Base-by-base conservation (phyloP, 1,140 invertebrate species). In the Drosophila mayri region DNA sequence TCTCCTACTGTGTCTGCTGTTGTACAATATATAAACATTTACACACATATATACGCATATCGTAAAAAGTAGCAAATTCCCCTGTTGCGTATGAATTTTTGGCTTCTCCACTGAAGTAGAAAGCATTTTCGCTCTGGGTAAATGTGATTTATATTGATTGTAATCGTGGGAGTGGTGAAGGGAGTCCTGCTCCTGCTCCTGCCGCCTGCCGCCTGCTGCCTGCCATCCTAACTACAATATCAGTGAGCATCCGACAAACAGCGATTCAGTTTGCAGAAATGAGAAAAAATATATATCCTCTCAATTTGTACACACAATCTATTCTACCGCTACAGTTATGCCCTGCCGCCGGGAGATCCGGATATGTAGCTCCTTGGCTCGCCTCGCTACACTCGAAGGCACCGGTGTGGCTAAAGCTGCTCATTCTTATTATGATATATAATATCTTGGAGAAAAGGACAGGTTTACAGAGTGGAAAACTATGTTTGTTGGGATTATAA, bases 131-230 rank as follows among this genome's bases (percentile, higher is more conserved):
- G 85, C 85, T 90, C 83, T 90, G 85, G 85, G 85, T 90, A 90
- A 90, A 90, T 90, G 85, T 90, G 85, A 90, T 90, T 90, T 90
- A 90, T 90, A 90, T 90, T 90, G 85, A 90, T 90, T 90, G 85
- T 90, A 90, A 90, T 90, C 85, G 85, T 54, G 81, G 80, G 81
- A 84, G 80, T 71, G 84, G 71, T 71, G 70, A 66, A 58, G 47
- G 66, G 54, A 32, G 65, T 57, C 47, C 49, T 44, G 46, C 16
- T 28, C 16, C 16, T 11, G 28, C 38, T 7, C 18, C 11, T 10
- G 4, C 30, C 18, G 14, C 44, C 32, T 14, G 8, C n/a, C 14
- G 46, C 25, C 25, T 25, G 46, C 46, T 14, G 43, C 18, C 58
- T 32, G 16, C 59, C 60, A 67, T 71, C 74, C 67, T 63, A 79